phyloP scores from a whole-genome alignment of 2,888 invertebrate species.

The Epirrhoe alternata region DNA sequence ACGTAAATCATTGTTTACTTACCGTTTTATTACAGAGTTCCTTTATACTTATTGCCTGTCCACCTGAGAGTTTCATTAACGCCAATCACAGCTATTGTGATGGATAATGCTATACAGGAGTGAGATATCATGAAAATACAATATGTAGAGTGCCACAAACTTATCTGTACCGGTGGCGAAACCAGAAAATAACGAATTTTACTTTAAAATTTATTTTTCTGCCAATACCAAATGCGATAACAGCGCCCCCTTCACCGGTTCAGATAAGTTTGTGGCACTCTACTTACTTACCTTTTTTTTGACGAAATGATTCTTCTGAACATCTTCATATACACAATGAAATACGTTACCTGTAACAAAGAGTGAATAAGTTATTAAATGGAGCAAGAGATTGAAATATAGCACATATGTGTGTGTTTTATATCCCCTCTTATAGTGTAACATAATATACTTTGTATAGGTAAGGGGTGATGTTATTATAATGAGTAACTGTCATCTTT shows the following conservation, averaged over 20 bases:
- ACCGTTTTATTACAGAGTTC: neutral
- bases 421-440: conserved; percentile 11
- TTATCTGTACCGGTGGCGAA: no score
- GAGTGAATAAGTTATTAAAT: neutral
- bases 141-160: neutral
- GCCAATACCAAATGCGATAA: no score
- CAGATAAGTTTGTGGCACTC: no score
- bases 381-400: neutral
- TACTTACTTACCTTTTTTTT: conserved; percentile 26
- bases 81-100: neutral
- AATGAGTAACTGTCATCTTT: conserved; percentile 69
- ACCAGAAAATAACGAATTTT: no score
- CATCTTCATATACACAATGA: conserved; percentile 6
- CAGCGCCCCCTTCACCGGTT: no score
- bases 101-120: neutral
- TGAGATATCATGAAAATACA: neutral
- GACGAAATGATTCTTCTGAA: conserved; percentile 2
- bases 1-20: neutral
- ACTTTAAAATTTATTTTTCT: no score
- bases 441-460: conserved; percentile 42
- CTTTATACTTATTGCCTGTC: neutral
- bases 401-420: neutral
- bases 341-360: conserved; percentile 34
- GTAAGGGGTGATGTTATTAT: conserved; percentile 59
- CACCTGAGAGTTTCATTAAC: neutral